Evolutionary conservation across 2,888 invertebrate genomes (phyloP).

Genomic region (Melolontha melolontha): DNA sequence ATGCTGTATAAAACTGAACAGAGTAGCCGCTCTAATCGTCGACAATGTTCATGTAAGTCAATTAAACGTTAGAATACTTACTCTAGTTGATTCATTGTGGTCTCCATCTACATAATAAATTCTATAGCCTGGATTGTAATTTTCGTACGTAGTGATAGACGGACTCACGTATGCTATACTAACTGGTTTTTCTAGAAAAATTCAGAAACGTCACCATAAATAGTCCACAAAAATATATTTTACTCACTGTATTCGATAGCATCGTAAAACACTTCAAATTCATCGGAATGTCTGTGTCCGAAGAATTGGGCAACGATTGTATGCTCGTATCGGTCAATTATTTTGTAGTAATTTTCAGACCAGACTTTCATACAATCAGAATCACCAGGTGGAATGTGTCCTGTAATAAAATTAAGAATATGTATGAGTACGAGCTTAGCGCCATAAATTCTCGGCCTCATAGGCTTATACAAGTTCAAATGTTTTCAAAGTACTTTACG

Average conservation of each 20-base stretch:
- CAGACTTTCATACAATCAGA: slow-evolving; percentile 93
- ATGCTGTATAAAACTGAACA: too few relatives aligned
- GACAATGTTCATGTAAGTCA: too few relatives aligned
- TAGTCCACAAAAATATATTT: not conserved
- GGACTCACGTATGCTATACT: slow-evolving; percentile 93
- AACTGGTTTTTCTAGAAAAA: slow-evolving; percentile 76
- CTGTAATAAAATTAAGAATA: slow-evolving; percentile 55
- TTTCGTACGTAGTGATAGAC: slow-evolving; percentile 92
- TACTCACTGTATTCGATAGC: slow-evolving; percentile 77
- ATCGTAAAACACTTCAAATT: slow-evolving; percentile 94
- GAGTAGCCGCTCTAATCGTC: too few relatives aligned
- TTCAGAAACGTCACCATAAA: slow-evolving; percentile 31
- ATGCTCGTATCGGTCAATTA: slow-evolving; percentile 87
- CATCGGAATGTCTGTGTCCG: slow-evolving; percentile 94
- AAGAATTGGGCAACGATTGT: slow-evolving; percentile 92
- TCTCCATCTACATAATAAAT: slow-evolving; percentile 96
- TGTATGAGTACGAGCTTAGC: too few relatives aligned
- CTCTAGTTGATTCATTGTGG: slow-evolving; percentile 82
- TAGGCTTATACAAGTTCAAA: too few relatives aligned
- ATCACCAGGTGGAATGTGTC: slow-evolving; percentile 95
- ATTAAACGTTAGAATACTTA: slow-evolving; percentile 63
- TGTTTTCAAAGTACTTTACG: too few relatives aligned
- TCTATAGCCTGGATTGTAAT: slow-evolving; percentile 93
- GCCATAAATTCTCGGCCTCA: too few relatives aligned
- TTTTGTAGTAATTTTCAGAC: slow-evolving; percentile 92